Conservation (phyloP, 2,113 vertebrate species). For the Ammospiza caudacuta region DNA sequence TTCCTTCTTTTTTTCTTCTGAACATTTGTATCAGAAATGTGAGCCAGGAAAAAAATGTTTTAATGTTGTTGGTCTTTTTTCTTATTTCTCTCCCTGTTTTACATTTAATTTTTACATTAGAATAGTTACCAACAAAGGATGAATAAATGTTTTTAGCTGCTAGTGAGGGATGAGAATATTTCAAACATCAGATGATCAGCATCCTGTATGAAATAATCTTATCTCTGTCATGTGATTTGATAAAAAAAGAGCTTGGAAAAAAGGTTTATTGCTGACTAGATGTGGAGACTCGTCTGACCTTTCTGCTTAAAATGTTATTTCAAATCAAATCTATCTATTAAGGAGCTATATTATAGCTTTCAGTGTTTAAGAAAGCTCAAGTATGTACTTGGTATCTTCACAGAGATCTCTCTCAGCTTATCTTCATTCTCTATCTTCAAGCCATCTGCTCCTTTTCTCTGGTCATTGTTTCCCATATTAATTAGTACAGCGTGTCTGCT, state of each 20-base stretch:
- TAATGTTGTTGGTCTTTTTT: not conserved
- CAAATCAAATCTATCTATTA: not conserved
- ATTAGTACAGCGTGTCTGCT: conserved; percentile 41
- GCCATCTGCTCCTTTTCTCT: conserved; percentile 39
- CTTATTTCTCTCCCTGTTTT: not conserved
- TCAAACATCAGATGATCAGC: not conserved
- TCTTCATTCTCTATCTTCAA: not conserved
- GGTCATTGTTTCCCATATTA: conserved; percentile 52
- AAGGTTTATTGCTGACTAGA: conserved; percentile 12
- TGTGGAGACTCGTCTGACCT: not conserved
- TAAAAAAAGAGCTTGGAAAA: not conserved
- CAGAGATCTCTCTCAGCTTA: not conserved
- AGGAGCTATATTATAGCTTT: not conserved
- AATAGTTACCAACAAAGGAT: not conserved
- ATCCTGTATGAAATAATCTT: not conserved
- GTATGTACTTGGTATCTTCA: not conserved
- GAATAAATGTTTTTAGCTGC: not conserved
- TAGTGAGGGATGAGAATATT: not conserved
- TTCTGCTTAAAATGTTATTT: conserved; percentile 38
- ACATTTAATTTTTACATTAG: not conserved
- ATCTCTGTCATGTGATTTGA: not conserved
- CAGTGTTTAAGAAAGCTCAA: not conserved
- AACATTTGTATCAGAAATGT: not conserved
- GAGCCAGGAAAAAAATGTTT: not conserved
- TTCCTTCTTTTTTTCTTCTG: not conserved